Conservation (phyloP, 1,140 invertebrate genomes). For the Drosophila sulfurigaster region DNA sequence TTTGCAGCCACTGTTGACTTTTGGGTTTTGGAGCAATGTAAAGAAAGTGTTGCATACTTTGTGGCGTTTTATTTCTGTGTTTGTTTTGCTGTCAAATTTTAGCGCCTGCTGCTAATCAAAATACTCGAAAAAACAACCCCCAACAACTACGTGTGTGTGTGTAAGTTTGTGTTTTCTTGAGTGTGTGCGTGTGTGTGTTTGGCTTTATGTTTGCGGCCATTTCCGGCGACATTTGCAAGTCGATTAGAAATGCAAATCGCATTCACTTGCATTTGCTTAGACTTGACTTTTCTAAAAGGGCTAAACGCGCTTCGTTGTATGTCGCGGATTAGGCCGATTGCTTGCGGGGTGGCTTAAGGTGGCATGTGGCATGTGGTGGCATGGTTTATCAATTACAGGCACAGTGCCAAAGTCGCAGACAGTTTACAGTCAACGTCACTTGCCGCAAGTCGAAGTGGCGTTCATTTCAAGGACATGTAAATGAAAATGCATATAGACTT, state of each 20-base stretch:
- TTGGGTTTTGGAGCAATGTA: constrained; percentile 29
- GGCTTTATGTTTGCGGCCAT: constrained; percentile 49
- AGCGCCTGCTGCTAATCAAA: constrained; percentile 50
- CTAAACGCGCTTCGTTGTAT: background rate
- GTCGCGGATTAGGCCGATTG: too few species aligned
- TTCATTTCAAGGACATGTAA: constrained; percentile 45
- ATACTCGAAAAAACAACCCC: constrained; percentile 5
- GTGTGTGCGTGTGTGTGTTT: constrained; percentile 22
- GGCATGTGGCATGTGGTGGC: background rate
- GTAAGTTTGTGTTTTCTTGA: background rate
- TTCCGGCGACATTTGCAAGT: constrained; percentile 59
- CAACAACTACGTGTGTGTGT: constrained; percentile 3
- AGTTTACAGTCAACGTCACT: constrained; percentile 40
- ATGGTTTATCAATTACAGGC: constrained; percentile 51
- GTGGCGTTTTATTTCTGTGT: constrained; percentile 35
- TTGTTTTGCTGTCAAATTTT: constrained; percentile 46
- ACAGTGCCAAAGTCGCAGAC: constrained; percentile 36
- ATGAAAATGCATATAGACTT: constrained; percentile 28
- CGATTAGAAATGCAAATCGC: constrained; percentile 71
- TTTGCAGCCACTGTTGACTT: constrained; percentile 20
- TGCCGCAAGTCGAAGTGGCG: constrained; percentile 37
- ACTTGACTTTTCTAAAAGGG: constrained; percentile 6
- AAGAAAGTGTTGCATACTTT: constrained; percentile 61
- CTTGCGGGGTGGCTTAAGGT: background rate
- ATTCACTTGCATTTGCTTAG: constrained; percentile 50